Evolutionary conservation across 2,113 vertebrate genomes (phyloP), one percentile per base, ranked within the genome.

Genomic region (Podocnemis expansa): DNA sequence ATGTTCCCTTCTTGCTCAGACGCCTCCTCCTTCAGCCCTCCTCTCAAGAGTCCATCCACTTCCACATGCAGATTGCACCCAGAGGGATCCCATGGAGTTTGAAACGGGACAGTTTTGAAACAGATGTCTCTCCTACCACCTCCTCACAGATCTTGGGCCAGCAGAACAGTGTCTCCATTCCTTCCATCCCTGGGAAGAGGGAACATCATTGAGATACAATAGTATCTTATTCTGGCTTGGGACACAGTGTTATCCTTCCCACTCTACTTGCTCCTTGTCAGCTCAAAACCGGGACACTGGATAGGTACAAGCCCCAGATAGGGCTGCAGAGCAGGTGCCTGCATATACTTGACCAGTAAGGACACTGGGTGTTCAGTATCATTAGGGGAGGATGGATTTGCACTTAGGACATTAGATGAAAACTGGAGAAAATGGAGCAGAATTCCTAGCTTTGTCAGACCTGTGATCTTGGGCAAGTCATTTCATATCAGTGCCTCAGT

Each of bases 101-200:
- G 0, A n/a, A 47, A 43, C 80, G 56, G 41, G 7, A 34, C 41
- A 75, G 43, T 52, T 43, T 1, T 0, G 45, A 27, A 24, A 31
- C 0, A 0, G 27, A 43, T 17, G 54, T 43, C 22, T 45, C 91
- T 38, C 38, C 78, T 88, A 52, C 22, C 12, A 8, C 55, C 45
- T n/a, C 76, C 56, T 58, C 19, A 38, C 19, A 5, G 63, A 70
- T 21, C 70, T 54, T 63, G 24, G 78, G 38, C 45, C 45, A 54
- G 78, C 41, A 38, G 3, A 85, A 16, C 16, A 38, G 41, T 29
- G 93, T 83, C 91, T 76, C 22, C 47, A n/a, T 54, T 29, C 38
- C 85, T 83, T 79, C 95, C 76, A 2, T 0, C 63, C 41, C 14
- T 91, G 24, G 1, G 38, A 14, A 6, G 12, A 75, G 73, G 6